These are phyloP conservation scores for Neofelis nebulosa DNA, from an alignment of 2,113 vertebrate species.

Conservation along the genomic window DNA sequence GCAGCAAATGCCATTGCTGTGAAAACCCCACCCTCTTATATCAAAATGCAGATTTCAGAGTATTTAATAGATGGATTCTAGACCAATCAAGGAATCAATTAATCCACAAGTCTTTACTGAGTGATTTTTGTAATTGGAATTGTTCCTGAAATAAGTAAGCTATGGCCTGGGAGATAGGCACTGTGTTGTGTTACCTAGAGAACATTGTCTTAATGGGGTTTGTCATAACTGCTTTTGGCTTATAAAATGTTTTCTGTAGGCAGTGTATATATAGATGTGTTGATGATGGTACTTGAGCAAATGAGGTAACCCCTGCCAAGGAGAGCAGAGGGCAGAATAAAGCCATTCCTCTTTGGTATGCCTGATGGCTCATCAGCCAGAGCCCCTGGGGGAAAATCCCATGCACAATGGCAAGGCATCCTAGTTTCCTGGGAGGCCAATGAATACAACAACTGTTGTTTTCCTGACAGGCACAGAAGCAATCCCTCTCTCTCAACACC, in stretches of 20 bases:
- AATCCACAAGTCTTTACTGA: neutral
- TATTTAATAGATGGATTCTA: neutral
- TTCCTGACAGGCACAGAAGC: slow-evolving; percentile 26
- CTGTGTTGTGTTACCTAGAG: neutral
- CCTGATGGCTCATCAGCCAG: slow-evolving; percentile 28
- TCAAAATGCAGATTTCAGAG: slow-evolving; percentile 22
- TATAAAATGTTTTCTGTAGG: slow-evolving; percentile 39
- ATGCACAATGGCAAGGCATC: slow-evolving; percentile 31
- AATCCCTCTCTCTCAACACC: slow-evolving; percentile 3
- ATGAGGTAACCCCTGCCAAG: slow-evolving; percentile 44
- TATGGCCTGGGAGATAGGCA: neutral
- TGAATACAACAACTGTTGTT: slow-evolving; percentile 49
- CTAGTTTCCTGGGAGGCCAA: slow-evolving; percentile 61
- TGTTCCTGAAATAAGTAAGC: slow-evolving; percentile 54
- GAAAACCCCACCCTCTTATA: neutral
- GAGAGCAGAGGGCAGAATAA: slow-evolving; percentile 53
- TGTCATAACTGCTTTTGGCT: slow-evolving; percentile 22
- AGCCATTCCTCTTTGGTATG: slow-evolving; percentile 62
- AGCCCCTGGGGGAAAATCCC: slow-evolving; percentile 61
- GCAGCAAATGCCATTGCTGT: neutral
- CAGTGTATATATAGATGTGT: neutral
- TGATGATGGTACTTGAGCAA: slow-evolving; percentile 40
- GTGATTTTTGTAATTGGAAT: neutral
- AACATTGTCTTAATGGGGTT: slow-evolving; percentile 2
- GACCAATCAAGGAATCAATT: neutral